A percentile compares a stretch with the other conserved stretches of the same genome.
Conservation (phyloP, 2,888 invertebrate species). For the Oscheius sp. region DNA sequence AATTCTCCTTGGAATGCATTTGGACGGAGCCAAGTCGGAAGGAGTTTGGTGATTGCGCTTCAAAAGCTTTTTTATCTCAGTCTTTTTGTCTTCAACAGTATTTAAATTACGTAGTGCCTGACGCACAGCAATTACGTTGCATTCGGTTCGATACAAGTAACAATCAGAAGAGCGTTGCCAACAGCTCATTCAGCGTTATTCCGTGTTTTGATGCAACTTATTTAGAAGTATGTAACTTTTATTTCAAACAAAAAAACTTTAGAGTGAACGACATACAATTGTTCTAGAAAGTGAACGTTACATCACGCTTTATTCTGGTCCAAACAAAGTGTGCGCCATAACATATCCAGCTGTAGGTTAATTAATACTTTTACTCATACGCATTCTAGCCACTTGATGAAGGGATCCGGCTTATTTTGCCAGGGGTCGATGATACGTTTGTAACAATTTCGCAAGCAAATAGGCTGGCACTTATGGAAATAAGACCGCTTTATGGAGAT, state of each 20-base stretch:
- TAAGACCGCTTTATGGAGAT: conserved; percentile 15
- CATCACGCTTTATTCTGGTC: conserved; percentile 14
- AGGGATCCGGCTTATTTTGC: background rate
- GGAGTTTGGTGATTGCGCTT: background rate
- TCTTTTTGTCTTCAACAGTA: conserved; percentile 12
- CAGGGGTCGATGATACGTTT: background rate
- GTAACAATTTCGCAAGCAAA: background rate
- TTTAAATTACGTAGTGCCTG: conserved; percentile 5
- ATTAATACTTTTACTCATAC: background rate
- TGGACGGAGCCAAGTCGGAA: conserved; percentile 80
- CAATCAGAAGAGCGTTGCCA: no score
- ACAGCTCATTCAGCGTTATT: background rate
- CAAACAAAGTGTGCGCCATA: background rate
- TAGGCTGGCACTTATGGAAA: background rate
- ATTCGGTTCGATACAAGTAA: conserved; percentile 4
- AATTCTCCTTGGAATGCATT: conserved; percentile 86
- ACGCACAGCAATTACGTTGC: conserved; percentile 4
- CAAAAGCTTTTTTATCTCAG: conserved; percentile 26
- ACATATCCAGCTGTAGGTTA: background rate
- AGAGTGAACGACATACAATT: conserved; percentile 11
- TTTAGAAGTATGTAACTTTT: background rate
- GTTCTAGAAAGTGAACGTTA: conserved; percentile 9
- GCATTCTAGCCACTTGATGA: background rate
- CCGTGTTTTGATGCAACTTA: conserved; percentile 14
- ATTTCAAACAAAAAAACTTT: background rate